Conservation (phyloP, 1,140 invertebrate genomes). For the Caerostris darwini region DNA sequence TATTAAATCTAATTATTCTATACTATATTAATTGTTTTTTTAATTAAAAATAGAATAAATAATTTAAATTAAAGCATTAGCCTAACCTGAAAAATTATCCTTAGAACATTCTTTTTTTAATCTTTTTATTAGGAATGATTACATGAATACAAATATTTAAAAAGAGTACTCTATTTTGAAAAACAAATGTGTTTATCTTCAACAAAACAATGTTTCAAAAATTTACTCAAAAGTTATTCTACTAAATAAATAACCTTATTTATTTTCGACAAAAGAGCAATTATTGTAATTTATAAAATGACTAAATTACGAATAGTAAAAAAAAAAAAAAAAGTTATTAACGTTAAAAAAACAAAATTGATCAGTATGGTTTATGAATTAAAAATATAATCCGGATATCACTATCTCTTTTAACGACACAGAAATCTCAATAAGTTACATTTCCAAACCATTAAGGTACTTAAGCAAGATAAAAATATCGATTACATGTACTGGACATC, state of each 20-base stretch:
- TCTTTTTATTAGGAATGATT: too few relatives aligned
- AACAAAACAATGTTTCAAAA: too few relatives aligned
- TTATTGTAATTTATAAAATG: not conserved
- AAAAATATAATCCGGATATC: not conserved
- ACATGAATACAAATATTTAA: too few relatives aligned
- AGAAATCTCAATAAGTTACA: conserved; percentile 19
- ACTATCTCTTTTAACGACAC: conserved; percentile 26
- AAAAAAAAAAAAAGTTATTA: not conserved
- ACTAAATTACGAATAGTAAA: not conserved
- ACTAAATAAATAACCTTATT: too few relatives aligned
- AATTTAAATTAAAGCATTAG: too few relatives aligned
- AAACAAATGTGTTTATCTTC: too few relatives aligned
- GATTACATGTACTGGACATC: conserved; percentile 22
- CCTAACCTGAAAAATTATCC: too few relatives aligned
- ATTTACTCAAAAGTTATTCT: not conserved
- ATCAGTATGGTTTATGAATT: not conserved
- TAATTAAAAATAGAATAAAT: too few relatives aligned
- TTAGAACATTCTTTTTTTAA: too few relatives aligned
- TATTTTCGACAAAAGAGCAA: not conserved
- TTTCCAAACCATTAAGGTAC: conserved; percentile 42
- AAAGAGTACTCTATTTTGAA: too few relatives aligned
- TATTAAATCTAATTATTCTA: too few relatives aligned
- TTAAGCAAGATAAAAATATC: conserved; percentile 47
- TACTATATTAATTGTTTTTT: too few relatives aligned
- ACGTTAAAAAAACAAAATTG: not conserved